Percentiles rank a stretch among this genome's conserved stretches.
phyloP scores from a whole-genome alignment of 92 coral and sea anemone species.

The Epizoanthus fatuus region DNA sequence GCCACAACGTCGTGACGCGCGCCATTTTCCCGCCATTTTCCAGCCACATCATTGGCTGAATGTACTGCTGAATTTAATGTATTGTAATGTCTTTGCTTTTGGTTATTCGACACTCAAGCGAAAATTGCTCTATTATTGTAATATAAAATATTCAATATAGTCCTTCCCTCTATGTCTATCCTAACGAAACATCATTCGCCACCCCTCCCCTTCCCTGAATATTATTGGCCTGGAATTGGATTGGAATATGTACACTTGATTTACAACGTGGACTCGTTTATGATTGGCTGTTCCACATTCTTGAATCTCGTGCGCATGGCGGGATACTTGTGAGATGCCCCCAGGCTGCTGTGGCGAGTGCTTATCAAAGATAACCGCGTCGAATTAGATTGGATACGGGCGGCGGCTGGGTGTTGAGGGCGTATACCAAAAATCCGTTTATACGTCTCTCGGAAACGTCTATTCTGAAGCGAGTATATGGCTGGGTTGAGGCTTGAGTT shows the following conservation, averaged over 20 bases:
- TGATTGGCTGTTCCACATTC: background rate
- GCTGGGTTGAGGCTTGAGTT: conserved; percentile 33
- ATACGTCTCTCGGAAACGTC: conserved; percentile 40
- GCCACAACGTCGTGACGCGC: too few relatives aligned
- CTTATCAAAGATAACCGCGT: conserved; percentile 21
- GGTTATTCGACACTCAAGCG: too few relatives aligned
- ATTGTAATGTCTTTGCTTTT: too few relatives aligned
- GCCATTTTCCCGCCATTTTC: too few relatives aligned
- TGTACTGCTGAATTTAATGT: too few relatives aligned
- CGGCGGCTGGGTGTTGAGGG: background rate
- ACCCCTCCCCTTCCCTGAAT: too few relatives aligned
- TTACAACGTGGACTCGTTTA: conserved; percentile 26
- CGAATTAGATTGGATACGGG: background rate
- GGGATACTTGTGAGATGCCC: background rate
- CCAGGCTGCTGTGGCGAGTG: conserved; percentile 28
- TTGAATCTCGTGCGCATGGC: background rate
- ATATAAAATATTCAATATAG: too few relatives aligned
- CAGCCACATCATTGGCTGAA: too few relatives aligned
- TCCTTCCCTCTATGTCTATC: too few relatives aligned
- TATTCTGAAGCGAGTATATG: conserved; percentile 26
- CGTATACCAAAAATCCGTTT: conserved; percentile 25
- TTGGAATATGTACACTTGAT: background rate
- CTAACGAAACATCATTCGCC: too few relatives aligned
- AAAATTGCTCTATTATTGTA: too few relatives aligned
- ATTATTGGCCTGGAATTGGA: too few relatives aligned